Percentiles rank a stretch among this genome's conserved stretches.
phyloP scores from a whole-genome alignment of 2,888 invertebrate genomes.

The Himalopsyche kuldschensis region DNA sequence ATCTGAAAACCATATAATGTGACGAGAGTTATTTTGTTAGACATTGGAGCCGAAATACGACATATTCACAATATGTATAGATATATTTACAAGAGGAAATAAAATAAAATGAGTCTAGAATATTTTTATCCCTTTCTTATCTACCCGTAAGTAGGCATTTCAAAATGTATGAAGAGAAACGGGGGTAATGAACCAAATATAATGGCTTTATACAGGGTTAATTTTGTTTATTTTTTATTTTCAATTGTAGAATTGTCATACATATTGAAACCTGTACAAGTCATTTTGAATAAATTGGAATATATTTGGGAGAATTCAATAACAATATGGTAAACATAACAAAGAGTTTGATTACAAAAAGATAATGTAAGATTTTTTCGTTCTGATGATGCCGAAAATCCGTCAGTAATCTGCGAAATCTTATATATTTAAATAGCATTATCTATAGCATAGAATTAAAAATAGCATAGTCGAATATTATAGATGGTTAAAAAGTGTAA shows the following conservation, averaged over 20 bases:
- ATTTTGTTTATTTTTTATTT: neutral
- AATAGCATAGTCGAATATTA: too few species aligned
- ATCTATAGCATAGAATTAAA: too few species aligned
- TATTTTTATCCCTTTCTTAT: neutral
- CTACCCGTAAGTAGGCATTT: neutral
- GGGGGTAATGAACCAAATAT: slow-evolving; percentile 13
- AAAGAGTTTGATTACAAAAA: too few species aligned
- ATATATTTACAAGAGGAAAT: neutral
- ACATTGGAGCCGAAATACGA: neutral
- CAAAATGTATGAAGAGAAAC: neutral
- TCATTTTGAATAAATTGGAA: too few species aligned
- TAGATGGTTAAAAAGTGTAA: too few species aligned
- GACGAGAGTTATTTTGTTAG: neutral
- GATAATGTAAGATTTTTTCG: too few species aligned
- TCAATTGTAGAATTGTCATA: neutral
- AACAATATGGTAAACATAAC: too few species aligned
- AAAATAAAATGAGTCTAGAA: neutral
- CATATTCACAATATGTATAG: neutral
- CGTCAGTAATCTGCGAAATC: too few species aligned
- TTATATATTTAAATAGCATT: too few species aligned
- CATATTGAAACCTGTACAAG: too few species aligned
- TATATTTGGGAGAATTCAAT: too few species aligned
- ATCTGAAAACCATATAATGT: neutral
- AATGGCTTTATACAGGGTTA: neutral
- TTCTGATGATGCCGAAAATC: too few species aligned